Evolutionary conservation across 2,888 invertebrate genomes (phyloP), one percentile per base, ranked within the genome.

Genomic region (Notocelia uddmanniana): DNA sequence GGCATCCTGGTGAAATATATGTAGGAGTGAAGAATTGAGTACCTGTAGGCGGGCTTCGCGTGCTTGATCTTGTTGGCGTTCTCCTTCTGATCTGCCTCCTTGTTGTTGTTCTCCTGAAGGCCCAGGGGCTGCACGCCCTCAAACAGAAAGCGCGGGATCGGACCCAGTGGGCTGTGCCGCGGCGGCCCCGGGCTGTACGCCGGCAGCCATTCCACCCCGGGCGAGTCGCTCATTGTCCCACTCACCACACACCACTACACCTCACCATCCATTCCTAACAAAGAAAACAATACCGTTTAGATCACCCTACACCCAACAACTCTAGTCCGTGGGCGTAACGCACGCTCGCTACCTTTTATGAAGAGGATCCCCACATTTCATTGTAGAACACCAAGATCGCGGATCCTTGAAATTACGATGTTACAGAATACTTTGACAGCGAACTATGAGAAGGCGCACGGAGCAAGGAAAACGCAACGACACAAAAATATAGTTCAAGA

Each of bases 11-110:
- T 23, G 9, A 13, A 21, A n/a, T 9, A 18, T 26, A 41, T 3
- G 34, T n/a, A n/a, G 41, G 41, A 45, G n/a, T 45, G 9, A 23
- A 23, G 54, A 5, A 6, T 19, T n/a, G n/a, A n/a, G 9, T 62
- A 94, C 95, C 94, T 95, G 88, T 95, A 95, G 9, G 95, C 94
- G 75, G 95, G 95, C 81, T 95, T 95, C 5, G 94, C 94, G 79
- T 94, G 94, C 82, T 94, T 94, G 76, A 91, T 92, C 86, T 91
- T 92, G 79, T 91, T 93, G 67, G 88, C 81, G 76, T 90, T 91
- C 80, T 92, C 92, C 78, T 92, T 91, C 77, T 88, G 89, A 68
- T 91, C 92, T 19, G 80, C 78, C 77, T 92, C 91, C 84, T 92
- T 92, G 83, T 92, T 93, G 79, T 93, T 93, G 79, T 93, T 93